Percentiles rank a stretch among this genome's conserved stretches.
phyloP scores from a whole-genome alignment of 2,797 vertebrate species.

The Onychomys leucogaster region DNA sequence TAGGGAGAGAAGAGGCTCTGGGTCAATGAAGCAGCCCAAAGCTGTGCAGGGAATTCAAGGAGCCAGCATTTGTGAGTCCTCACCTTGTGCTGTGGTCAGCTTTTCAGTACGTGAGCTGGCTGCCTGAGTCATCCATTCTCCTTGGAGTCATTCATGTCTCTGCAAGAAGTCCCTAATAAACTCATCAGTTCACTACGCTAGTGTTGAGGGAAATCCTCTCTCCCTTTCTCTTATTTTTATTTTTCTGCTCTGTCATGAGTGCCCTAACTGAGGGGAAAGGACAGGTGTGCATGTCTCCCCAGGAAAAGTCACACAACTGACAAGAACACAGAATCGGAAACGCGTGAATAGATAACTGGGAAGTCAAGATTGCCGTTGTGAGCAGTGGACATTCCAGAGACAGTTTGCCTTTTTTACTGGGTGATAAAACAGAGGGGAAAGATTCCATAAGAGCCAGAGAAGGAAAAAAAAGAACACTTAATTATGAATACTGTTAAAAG shows the following conservation, averaged over 20 bases:
- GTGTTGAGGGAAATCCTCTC: neutral
- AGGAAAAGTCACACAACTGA: neutral
- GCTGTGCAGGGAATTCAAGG: neutral
- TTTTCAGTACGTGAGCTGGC: neutral
- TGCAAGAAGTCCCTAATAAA: neutral
- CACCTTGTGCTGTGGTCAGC: neutral
- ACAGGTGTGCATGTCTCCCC: neutral
- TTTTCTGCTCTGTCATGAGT: neutral
- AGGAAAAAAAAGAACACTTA: neutral
- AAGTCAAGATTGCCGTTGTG: neutral
- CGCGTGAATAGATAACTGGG: neutral
- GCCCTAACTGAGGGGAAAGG: neutral
- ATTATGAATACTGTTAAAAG: neutral
- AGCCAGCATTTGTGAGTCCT: neutral
- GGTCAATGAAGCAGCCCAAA: too few relatives aligned
- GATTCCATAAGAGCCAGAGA: too few relatives aligned
- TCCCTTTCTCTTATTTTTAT: neutral
- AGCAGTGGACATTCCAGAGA: neutral
- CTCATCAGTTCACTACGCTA: neutral
- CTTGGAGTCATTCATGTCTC: neutral
- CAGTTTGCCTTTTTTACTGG: neutral
- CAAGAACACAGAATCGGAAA: neutral
- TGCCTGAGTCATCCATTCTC: too few relatives aligned
- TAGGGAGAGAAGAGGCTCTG: neutral
- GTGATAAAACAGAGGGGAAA: neutral